These are phyloP conservation scores for Mycetomoellerius zeteki DNA, from an alignment of 1,140 invertebrate species.

Conservation along the genomic window DNA sequence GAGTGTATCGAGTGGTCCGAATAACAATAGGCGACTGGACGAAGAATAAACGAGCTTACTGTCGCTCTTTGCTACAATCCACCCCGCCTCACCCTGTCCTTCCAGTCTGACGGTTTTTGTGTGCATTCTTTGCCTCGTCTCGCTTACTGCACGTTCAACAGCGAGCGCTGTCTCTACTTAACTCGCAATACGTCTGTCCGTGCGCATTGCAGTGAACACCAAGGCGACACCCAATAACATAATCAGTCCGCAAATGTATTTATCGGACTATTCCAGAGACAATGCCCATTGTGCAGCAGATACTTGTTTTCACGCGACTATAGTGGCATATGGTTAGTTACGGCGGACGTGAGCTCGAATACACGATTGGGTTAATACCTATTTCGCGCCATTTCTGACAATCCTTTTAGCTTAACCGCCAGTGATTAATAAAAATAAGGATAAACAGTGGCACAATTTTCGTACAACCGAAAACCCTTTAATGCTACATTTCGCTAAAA, in stretches of 20 bases:
- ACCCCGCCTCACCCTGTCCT: background rate
- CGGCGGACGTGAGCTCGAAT: background rate
- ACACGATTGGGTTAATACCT: background rate
- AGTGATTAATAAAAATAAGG: slow-evolving; percentile 3
- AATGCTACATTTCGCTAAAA: no score
- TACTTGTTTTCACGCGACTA: slow-evolving; percentile 69
- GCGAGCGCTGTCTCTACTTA: slow-evolving; percentile 69
- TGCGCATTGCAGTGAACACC: slow-evolving; percentile 12
- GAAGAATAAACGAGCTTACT: slow-evolving; percentile 73
- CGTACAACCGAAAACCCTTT: no score
- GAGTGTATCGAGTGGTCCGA: slow-evolving; percentile 56
- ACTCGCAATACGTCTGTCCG: slow-evolving; percentile 74
- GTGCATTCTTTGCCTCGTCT: slow-evolving; percentile 26
- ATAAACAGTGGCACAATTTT: background rate
- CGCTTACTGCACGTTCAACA: slow-evolving; percentile 37
- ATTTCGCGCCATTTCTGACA: background rate
- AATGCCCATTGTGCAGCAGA: slow-evolving; percentile 78
- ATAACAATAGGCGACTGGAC: slow-evolving; percentile 65
- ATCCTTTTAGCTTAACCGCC: background rate
- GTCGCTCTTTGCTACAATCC: slow-evolving; percentile 35
- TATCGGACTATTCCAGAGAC: slow-evolving; percentile 74
- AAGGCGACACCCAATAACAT: slow-evolving; percentile 77
- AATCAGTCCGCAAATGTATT: slow-evolving; percentile 79
- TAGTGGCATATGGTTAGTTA: slow-evolving; percentile 51
- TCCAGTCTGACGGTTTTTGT: slow-evolving; percentile 42